Evolutionary conservation across 2,797 vertebrate genomes (phyloP).

Genomic region (Chanos chanos): DNA sequence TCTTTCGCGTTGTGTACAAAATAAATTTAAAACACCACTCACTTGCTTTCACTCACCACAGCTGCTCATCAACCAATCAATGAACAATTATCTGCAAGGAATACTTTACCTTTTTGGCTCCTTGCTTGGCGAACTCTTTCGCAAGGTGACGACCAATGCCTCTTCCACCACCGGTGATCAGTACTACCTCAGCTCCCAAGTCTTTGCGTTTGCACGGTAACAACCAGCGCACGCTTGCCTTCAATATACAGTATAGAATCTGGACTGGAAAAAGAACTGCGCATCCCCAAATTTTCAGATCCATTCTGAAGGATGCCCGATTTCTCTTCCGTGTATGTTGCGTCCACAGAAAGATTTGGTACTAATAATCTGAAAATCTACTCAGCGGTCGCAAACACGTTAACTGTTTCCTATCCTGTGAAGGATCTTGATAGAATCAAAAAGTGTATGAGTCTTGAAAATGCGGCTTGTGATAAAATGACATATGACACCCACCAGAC

Average conservation of each 20-base stretch:
- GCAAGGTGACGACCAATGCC: slow-evolving; percentile 84
- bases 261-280: slow-evolving; percentile 73
- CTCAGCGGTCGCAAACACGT: too few relatives aligned
- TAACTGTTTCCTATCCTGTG: too few relatives aligned
- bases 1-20: too few relatives aligned
- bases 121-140: slow-evolving; percentile 75
- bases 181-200: slow-evolving; percentile 73
- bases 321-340: slow-evolving; percentile 23
- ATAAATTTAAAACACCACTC: too few relatives aligned
- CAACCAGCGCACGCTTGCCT: slow-evolving; percentile 64
- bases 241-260: slow-evolving; percentile 68
- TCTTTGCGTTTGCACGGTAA: slow-evolving; percentile 69
- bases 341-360: not conserved
- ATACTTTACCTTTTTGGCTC: slow-evolving; percentile 75
- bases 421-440: too few relatives aligned
- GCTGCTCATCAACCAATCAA: too few relatives aligned
- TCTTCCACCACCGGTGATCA: slow-evolving; percentile 82
- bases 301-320: too few relatives aligned
- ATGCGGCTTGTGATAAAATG: too few relatives aligned
- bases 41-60: too few relatives aligned
- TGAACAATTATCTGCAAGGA: not conserved
- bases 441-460: too few relatives aligned
- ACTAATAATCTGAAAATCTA: too few relatives aligned
- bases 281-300: slow-evolving; percentile 70
- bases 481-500: too few relatives aligned